Percentiles rank a stretch among this genome's conserved stretches.
phyloP scores from a whole-genome alignment of 2,888 invertebrate genomes.

The Cartodere bifasciata region DNA sequence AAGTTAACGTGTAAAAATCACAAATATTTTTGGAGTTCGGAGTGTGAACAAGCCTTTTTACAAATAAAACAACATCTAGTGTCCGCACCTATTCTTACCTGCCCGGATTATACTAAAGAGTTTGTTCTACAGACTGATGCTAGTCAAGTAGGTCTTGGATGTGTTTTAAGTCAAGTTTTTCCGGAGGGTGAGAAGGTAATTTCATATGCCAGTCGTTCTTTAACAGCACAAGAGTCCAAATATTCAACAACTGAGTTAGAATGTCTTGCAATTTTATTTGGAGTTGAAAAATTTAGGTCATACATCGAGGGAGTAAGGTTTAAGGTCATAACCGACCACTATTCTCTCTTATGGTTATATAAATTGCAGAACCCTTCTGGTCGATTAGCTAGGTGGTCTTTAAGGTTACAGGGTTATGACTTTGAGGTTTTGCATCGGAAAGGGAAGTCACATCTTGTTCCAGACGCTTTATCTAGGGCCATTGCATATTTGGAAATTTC shows the following conservation, averaged over 20 bases:
- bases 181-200: conserved; percentile 11
- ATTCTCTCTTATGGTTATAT: conserved; percentile 7
- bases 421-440: conserved; percentile 15
- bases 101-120: conserved; percentile 9
- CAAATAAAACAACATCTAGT: conserved; percentile 9
- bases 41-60: conserved; percentile 7
- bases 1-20: conserved; percentile 3
- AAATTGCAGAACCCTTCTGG: conserved; percentile 14
- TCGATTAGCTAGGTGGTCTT: conserved; percentile 15
- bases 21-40: conserved; percentile 7
- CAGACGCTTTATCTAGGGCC: conserved; percentile 10
- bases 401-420: conserved; percentile 15
- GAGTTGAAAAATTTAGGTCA: conserved; percentile 5
- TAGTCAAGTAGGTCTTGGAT: conserved; percentile 9
- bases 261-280: conserved; percentile 3
- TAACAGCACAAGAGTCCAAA: conserved; percentile 9
- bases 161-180: not conserved
- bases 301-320: conserved; percentile 10
- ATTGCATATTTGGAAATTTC: conserved; percentile 1
- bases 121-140: conserved; percentile 17
- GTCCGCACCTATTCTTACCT: conserved; percentile 9
- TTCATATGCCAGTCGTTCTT: conserved; percentile 11
- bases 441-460: conserved; percentile 11
- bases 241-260: conserved; percentile 11
- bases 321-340: conserved; percentile 15